Evolutionary conservation across 2,888 invertebrate species (phyloP), one percentile per base, ranked within the genome.

Genomic region (Spisula solida): DNA sequence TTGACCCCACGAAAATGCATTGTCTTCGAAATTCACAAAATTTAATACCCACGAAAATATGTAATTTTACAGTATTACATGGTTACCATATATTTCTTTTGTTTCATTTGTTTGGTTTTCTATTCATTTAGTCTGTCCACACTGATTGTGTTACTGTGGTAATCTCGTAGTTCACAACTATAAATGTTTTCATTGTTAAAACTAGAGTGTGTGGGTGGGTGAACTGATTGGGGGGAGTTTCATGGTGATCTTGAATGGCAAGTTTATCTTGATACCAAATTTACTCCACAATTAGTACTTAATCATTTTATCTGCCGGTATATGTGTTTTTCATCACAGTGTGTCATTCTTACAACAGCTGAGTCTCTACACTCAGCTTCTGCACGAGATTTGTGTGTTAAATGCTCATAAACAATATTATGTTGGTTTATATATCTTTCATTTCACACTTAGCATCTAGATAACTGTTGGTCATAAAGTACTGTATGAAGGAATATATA

Each of bases 261-360:
- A 75, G 34, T 16, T 75, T 75, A 75, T 75, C 75, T n/a, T 31
- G 75, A 75, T 75, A 75, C n/a, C 16, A 75, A 16, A 31, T 4
- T 34, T 16, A 16, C 31, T 75, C 34, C 75, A 75, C 34, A 75
- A 75, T 75, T 75, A 75, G 34, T 31, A 18, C 75, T 75, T 31
- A 31, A 34, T 14, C 31, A 4, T 34, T 31, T 75, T 75, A 75
- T 34, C 75, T 34, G 14, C 12, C 75, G 5, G 25, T 25, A 75
- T 75, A 29, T 75, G 34, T 75, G 75, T 31, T 31, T 75, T 75
- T 75, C 75, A 75, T 75, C 75, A 75, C 25, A 18, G 12, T 12
- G 14, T 75, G 34, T 31, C 75, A 34, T 34, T 25, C 34, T 31
- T 18, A 31, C 31, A 75, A 75, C 75, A 75, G 75, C 75, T 75